Conservation (phyloP, 2,888 invertebrate genomes). For the Camponotus fellah region DNA sequence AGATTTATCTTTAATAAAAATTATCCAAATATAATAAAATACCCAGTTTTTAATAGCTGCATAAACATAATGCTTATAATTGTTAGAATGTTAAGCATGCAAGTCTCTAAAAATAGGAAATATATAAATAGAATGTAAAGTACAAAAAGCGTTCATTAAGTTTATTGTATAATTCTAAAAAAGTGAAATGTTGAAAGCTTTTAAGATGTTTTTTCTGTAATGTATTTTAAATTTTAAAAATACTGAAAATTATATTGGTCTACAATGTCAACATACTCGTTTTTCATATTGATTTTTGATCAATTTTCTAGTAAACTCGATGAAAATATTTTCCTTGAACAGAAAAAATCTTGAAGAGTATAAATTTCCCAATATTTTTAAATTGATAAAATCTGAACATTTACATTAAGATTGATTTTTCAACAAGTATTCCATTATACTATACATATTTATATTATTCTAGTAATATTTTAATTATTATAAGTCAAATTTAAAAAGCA, state of each 20-base stretch:
- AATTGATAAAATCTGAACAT: background rate
- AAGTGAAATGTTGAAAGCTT: background rate
- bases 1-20: conserved; percentile 2
- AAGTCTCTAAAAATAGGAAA: background rate
- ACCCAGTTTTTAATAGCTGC: background rate
- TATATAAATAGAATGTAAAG: background rate
- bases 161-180: background rate
- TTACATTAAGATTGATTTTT: background rate
- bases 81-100: background rate
- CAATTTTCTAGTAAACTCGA: background rate
- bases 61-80: background rate
- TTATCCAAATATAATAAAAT: background rate
- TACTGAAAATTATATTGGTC: background rate
- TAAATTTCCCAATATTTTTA: conserved; percentile 17
- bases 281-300: background rate
- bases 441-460: background rate
- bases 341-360: background rate
- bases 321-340: background rate
- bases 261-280: background rate
- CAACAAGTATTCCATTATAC: background rate
- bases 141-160: background rate
- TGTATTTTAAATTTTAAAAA: conserved; percentile 16
- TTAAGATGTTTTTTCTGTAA: background rate
- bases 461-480: conserved; percentile 19
- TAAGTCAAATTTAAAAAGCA: conserved; percentile 13